Evolutionary conservation across 2,797 vertebrate species (phyloP), one percentile per base, ranked within the genome.

Genomic region (Limosa lapponica): DNA sequence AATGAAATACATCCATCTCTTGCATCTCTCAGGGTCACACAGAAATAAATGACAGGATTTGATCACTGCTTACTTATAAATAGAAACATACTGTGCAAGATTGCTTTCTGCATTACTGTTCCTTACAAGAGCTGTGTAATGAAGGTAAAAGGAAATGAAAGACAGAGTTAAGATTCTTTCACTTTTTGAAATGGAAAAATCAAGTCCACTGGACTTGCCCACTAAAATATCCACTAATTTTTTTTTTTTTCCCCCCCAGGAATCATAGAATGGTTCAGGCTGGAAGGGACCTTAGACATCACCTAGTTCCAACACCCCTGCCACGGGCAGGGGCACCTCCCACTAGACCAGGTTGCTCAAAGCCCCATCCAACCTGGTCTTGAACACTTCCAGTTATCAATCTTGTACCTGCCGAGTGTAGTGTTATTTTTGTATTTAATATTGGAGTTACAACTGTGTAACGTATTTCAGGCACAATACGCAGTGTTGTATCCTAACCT

Each of bases 121-220:
- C 80, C 64, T 78, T 75, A 69, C 13, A 74, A 71, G 27, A 49
- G 58, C 36, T 11, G 3, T 43, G 16, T 36, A 82, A 80, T 12
- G 22, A 90, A 87, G 37, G 43, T n/a, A 7, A 89, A 91, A 74
- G 24, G 36, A 92, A 81, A 81, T 8, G 5, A 59, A 86, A 93
- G 36, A 9, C 2, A 8, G 7, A 89, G 48, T 25, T 30, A 79
- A 54, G 58, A 66, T 39, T 87, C 13, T 73, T 77, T 34, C 16
- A 37, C 52, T 74, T 77, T 49, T 30, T 64, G 18, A 91, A 85
- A 75, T 18, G 15, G 28, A 82, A 91, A 90, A 82, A 54, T 6
- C 37, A 55, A 46, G 9, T 61, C 36, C n/a, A 46, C 8, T 62
- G 39, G 22, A 67, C 28, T 81, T 69, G 27, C 3, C 18, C 24